Evolutionary conservation across 1,140 invertebrate species (phyloP), one percentile per base, ranked within the genome.

Genomic region (Mya arenaria): DNA sequence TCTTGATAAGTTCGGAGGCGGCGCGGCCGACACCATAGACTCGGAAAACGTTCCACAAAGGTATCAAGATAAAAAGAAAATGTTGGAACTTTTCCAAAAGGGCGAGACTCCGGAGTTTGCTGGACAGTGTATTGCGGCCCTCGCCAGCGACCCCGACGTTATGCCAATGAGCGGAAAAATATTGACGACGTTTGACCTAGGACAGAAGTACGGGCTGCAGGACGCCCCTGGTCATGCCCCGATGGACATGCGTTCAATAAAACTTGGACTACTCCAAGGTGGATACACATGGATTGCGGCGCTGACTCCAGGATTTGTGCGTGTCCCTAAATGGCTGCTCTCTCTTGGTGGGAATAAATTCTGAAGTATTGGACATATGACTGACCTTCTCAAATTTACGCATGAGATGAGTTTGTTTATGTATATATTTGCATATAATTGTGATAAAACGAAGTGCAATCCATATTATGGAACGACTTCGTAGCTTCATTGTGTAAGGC

Each of bases 151-250:
- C 77, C 83, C 89, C 36, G 86, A 91, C 32, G 62, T 90, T 39
- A 91, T 92, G 83, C 86, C 88, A 62, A 93, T 92, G 66, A 86
- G 86, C 25, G 90, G 90, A 19, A 84, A 85, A 62, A 86, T 93
- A 71, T 66, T 92, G 65, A 66, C 90, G 23, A 86, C 90, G 19
- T 87, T 85, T 36, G 92, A 92, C 37, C 65, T 93, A 6, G 92
- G 87, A 34, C 66, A 85, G 19, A 88, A 90, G 39, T 92, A 92
- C 83, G 89, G 89, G 0, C 89, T 93, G 41, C 77, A 78, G 32
- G 92, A 93, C 84, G 85, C 92, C 36, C 87, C 92, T 84, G 92
- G 92, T 85, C 84, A 82, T 37, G 36, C 8, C 25, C 44, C 41
- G 8, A 13, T 28, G 1, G 84, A 73, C 8, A 71, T 82, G 37